phyloP scores from a whole-genome alignment of 2,888 invertebrate genomes.

The Ligdia adustata region DNA sequence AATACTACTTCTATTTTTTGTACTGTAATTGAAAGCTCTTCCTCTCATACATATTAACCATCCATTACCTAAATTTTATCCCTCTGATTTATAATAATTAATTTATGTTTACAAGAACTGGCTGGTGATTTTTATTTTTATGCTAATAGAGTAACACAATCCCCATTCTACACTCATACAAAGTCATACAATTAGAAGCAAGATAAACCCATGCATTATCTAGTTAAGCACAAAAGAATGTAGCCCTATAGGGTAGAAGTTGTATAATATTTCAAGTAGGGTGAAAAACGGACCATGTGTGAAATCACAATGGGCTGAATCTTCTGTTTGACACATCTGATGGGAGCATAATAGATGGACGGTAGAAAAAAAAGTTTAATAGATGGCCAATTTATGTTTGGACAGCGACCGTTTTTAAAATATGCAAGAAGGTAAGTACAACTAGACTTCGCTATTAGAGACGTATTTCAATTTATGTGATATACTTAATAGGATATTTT shows the following conservation, averaged over 20 bases:
- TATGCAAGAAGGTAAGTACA: no score
- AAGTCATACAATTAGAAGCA: slow-evolving; percentile 76
- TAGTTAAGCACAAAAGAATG: slow-evolving; percentile 72
- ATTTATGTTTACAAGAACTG: slow-evolving; percentile 66
- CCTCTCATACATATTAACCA: slow-evolving; percentile 13
- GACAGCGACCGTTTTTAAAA: not conserved
- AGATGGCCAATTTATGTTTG: not conserved
- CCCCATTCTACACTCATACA: slow-evolving; percentile 70
- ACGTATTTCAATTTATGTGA: no score
- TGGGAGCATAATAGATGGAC: slow-evolving; percentile 64
- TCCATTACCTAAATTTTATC: slow-evolving; percentile 20
- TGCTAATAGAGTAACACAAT: slow-evolving; percentile 80
- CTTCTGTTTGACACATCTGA: slow-evolving; percentile 55
- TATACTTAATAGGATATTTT: no score
- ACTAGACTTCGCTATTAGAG: no score
- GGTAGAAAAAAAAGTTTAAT: slow-evolving; percentile 12
- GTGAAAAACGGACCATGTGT: slow-evolving; percentile 75
- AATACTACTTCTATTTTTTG: not conserved
- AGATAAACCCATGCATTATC: slow-evolving; percentile 82
- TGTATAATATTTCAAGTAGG: slow-evolving; percentile 80
- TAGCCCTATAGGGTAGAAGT: slow-evolving; percentile 72
- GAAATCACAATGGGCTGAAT: slow-evolving; percentile 70
- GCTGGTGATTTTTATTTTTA: slow-evolving; percentile 60
- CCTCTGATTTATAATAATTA: slow-evolving; percentile 66
- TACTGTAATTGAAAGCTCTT: not conserved